A percentile compares a stretch with the other conserved stretches of the same genome.
Evolutionary conservation across 2,888 invertebrate species (phyloP).

Genomic region (Chymomyza amoena): DNA sequence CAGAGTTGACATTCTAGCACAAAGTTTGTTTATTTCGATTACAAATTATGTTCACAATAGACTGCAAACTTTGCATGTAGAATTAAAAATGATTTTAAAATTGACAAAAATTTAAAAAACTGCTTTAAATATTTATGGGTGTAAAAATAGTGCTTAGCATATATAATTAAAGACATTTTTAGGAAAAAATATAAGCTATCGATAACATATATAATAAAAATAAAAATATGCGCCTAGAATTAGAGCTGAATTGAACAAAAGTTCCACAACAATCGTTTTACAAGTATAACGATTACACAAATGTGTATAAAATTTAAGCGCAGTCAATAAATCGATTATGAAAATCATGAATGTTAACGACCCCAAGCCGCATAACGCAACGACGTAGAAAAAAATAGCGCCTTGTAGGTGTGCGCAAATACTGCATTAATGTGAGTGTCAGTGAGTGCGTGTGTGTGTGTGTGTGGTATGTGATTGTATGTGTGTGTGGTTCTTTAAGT

Average conservation of each 20-base stretch:
- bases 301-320: neutral
- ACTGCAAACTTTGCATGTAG: neutral
- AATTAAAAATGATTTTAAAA: neutral
- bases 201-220: too few species aligned
- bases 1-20: neutral
- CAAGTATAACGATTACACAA: too few species aligned
- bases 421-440: slow-evolving; percentile 25
- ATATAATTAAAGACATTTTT: too few species aligned
- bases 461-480: slow-evolving; percentile 39
- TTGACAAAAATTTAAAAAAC: neutral
- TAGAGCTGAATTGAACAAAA: too few species aligned
- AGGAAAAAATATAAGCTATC: too few species aligned
- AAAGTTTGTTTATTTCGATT: neutral
- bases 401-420: slow-evolving; percentile 19
- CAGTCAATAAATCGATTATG: neutral
- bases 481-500: slow-evolving; percentile 59
- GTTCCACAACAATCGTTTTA: too few species aligned
- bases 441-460: slow-evolving; percentile 16
- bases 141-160: too few species aligned
- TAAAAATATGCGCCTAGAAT: too few species aligned
- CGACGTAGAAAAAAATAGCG: slow-evolving; percentile 40
- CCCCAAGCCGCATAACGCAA: slow-evolving; percentile 3
- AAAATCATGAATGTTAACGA: neutral
- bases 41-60: neutral
- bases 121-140: too few species aligned